Conservation (phyloP, 2,797 vertebrate species). For the Peromyscus eremicus region DNA sequence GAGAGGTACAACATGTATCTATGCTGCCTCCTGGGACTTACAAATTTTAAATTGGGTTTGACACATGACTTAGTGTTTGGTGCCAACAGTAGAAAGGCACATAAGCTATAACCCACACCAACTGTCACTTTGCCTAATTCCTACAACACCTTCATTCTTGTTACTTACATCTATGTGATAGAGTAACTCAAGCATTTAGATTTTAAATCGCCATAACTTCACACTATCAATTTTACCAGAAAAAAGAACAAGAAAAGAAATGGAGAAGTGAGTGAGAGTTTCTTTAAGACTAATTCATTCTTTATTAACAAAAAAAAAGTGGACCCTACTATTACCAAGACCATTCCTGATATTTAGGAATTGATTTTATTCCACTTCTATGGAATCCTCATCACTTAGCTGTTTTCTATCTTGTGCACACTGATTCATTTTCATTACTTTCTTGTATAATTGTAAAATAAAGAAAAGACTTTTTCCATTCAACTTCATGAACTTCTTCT, state of each 20-base stretch:
- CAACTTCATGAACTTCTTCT: neutral
- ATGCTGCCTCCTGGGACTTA: neutral
- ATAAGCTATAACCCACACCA: neutral
- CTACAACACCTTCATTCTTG: neutral
- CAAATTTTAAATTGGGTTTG: neutral
- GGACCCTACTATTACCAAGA: neutral
- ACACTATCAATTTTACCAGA: neutral
- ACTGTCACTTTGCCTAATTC: neutral
- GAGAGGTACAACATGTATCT: neutral
- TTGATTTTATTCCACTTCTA: neutral
- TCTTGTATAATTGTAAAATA: neutral
- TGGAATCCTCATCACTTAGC: neutral
- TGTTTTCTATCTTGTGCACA: neutral
- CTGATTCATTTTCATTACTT: neutral
- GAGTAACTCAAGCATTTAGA: neutral
- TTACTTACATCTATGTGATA: neutral
- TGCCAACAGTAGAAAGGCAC: neutral
- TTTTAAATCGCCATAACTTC: neutral
- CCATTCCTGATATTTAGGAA: neutral
- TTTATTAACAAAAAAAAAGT: neutral
- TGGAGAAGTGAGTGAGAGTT: neutral
- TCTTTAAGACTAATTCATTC: neutral
- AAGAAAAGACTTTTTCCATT: neutral
- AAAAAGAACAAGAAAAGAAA: neutral
- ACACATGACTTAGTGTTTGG: neutral